A percentile compares a stretch with the other conserved stretches of the same genome.
Evolutionary conservation across 2,113 vertebrate genomes (phyloP).

Genomic region (Zapus hudsonius): DNA sequence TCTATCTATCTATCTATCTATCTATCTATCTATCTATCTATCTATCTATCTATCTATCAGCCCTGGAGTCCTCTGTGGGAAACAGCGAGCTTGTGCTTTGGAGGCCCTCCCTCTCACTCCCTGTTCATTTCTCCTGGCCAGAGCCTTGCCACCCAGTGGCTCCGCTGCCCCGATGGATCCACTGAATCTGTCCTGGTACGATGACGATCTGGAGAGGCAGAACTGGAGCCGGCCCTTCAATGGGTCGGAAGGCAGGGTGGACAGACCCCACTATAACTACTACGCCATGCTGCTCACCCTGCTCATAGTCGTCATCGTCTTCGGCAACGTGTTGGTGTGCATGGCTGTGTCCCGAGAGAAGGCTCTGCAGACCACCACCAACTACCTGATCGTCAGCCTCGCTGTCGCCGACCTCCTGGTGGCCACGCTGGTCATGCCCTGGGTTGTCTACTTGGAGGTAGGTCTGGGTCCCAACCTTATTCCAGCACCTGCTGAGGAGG

Average conservation of each 20-base stretch:
- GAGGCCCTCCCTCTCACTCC: background rate
- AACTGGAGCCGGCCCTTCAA: constrained; percentile 92
- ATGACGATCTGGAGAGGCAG: constrained; percentile 87
- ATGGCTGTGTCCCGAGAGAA: constrained; percentile 98
- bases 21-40: no score
- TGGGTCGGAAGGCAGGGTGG: constrained; percentile 83
- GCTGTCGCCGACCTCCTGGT: constrained; percentile 97
- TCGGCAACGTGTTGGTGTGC: constrained; percentile 98
- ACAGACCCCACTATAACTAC: constrained; percentile 94
- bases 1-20: no score
- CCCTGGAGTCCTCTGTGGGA: accelerated
- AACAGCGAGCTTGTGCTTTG: background rate
- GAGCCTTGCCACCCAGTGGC: constrained; percentile 77
- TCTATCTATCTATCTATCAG: no score
- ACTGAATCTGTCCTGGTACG: constrained; percentile 93
- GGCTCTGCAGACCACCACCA: constrained; percentile 98
- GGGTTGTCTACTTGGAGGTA: constrained; percentile 98
- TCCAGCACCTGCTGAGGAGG: background rate
- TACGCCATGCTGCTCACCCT: constrained; percentile 97
- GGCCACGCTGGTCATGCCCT: constrained; percentile 97
- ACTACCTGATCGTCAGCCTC: constrained; percentile 98
- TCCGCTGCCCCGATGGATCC: constrained; percentile 91
- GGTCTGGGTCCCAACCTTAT: background rate
- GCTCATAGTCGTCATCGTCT: constrained; percentile 97
- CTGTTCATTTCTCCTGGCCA: constrained; percentile 52